Conservation (phyloP, 2,113 vertebrate genomes). For the Salminus brasiliensis region DNA sequence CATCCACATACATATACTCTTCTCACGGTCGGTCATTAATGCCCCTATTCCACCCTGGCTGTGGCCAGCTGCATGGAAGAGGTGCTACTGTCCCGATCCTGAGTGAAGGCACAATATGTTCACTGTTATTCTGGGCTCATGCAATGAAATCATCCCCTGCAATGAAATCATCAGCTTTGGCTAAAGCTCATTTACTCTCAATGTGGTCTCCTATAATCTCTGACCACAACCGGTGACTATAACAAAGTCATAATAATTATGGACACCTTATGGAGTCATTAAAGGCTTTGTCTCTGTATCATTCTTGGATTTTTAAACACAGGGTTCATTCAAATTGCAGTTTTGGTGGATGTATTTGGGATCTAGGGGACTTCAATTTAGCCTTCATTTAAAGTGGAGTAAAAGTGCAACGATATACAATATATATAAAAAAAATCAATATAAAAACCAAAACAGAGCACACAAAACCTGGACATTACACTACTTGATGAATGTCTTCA, state of each 20-base stretch:
- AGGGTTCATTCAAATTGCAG: slow-evolving; percentile 24
- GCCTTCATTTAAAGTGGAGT: slow-evolving; percentile 26
- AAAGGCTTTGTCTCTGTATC: slow-evolving; percentile 37
- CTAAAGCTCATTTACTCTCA: slow-evolving; percentile 77
- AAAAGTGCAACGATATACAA: not conserved
- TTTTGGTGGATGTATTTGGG: slow-evolving; percentile 18
- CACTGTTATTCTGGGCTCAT: slow-evolving; percentile 81
- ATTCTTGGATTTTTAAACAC: slow-evolving; percentile 25
- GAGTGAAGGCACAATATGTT: slow-evolving; percentile 75
- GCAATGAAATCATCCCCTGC: slow-evolving; percentile 72
- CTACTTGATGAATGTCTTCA: no score
- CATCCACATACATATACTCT: not conserved
- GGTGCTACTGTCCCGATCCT: slow-evolving; percentile 58
- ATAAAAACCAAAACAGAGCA: no score
- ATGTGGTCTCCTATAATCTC: slow-evolving; percentile 69
- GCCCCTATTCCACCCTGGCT: slow-evolving; percentile 64
- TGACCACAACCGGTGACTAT: slow-evolving; percentile 40
- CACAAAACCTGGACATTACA: no score
- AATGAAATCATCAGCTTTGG: slow-evolving; percentile 72
- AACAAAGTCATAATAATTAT: slow-evolving; percentile 46
- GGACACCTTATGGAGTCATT: slow-evolving; percentile 43
- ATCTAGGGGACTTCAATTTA: slow-evolving; percentile 24
- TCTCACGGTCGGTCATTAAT: slow-evolving; percentile 65
- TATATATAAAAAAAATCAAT: no score
- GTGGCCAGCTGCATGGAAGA: slow-evolving; percentile 70